These are phyloP conservation scores for Menidia beryllina DNA, from an alignment of 2,113 vertebrate species.

Conservation along the genomic window DNA sequence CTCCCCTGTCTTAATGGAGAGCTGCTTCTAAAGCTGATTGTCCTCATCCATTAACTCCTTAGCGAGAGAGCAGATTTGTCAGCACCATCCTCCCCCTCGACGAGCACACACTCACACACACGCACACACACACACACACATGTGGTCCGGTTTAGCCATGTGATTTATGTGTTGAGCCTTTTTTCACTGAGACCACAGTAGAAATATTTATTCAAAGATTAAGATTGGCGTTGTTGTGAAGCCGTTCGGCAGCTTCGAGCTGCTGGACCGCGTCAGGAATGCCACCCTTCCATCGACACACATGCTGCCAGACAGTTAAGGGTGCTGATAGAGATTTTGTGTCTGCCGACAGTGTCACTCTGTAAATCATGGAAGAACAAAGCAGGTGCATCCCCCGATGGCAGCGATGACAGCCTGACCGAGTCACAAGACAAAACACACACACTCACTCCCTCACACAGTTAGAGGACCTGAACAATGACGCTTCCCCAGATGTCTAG, in stretches of 20 bases:
- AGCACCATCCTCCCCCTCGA: constrained; percentile 4
- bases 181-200: constrained; percentile 40
- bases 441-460: constrained; percentile 26
- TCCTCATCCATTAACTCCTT: constrained; percentile 27
- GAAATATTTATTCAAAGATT: constrained; percentile 2
- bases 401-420: constrained; percentile 58
- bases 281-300: constrained; percentile 47
- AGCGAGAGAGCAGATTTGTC: constrained; percentile 23
- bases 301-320: constrained; percentile 15
- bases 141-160: constrained; percentile 9
- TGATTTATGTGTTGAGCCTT: constrained; percentile 42
- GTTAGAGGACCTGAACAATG: constrained; percentile 52
- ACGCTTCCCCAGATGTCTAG: constrained; percentile 69
- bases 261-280: constrained; percentile 36
- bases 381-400: constrained; percentile 62
- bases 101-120: too few species aligned
- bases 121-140: not conserved
- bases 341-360: constrained; percentile 50
- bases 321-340: constrained; percentile 54
- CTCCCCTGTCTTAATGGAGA: constrained; percentile 31
- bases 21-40: constrained; percentile 6
- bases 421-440: constrained; percentile 37
- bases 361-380: constrained; percentile 67
- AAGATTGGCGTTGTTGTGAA: constrained; percentile 11
- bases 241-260: constrained; percentile 51